Conservation (phyloP, 2,888 invertebrate genomes). For the Cremastinae sp. region DNA sequence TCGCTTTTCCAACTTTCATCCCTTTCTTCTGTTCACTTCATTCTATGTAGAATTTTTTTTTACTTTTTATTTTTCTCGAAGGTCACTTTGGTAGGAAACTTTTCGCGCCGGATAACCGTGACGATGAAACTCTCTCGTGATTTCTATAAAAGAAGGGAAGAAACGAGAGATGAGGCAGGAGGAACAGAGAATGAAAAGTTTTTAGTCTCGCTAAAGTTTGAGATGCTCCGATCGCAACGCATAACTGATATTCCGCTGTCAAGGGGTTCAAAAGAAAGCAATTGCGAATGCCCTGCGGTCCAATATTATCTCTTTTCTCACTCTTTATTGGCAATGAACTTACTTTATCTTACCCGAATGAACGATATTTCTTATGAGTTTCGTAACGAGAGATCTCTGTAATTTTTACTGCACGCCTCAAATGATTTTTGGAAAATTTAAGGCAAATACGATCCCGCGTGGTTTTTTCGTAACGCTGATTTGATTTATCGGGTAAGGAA, state of each 20-base stretch:
- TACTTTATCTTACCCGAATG: neutral
- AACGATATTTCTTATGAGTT: too few species aligned
- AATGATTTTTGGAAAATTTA: neutral
- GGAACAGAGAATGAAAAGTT: constrained; percentile 37
- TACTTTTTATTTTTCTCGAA: constrained; percentile 52
- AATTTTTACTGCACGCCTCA: neutral
- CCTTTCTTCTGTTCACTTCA: constrained; percentile 1
- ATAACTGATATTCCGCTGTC: constrained; percentile 40
- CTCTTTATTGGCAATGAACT: constrained; percentile 12
- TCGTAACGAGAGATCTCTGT: neutral
- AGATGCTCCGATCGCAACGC: constrained; percentile 6
- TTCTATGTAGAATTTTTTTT: neutral
- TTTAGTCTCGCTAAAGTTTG: constrained; percentile 49
- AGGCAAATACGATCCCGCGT: constrained; percentile 1
- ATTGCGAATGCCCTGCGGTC: constrained; percentile 39
- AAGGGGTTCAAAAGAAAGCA: constrained; percentile 4
- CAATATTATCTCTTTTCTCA: constrained; percentile 30
- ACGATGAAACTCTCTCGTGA: constrained; percentile 43
- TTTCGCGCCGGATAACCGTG: constrained; percentile 44
- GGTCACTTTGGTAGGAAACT: constrained; percentile 53
- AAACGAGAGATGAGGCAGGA: neutral
- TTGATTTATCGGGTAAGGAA: neutral
- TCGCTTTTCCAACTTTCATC: constrained; percentile 42
- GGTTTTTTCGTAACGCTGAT: too few species aligned
- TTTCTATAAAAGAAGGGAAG: neutral